These are phyloP conservation scores for Semnornis frantzii DNA, from an alignment of 2,113 vertebrate genomes.

Conservation along the genomic window DNA sequence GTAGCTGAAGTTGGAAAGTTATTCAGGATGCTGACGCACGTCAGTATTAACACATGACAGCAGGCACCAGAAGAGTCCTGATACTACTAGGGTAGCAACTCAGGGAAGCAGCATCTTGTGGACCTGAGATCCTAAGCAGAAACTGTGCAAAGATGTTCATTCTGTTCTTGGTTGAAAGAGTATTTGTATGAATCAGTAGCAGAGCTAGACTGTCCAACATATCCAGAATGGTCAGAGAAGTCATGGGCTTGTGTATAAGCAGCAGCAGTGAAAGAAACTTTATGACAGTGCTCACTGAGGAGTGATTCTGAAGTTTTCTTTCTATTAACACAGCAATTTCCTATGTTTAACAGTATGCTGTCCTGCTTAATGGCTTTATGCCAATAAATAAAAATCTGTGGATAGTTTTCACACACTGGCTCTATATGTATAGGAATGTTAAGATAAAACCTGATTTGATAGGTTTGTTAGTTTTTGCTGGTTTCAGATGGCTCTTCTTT, in stretches of 20 bases:
- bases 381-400: background rate
- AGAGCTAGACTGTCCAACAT: fast-evolving
- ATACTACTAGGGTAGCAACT: background rate
- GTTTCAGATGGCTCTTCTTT: background rate
- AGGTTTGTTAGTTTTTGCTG: background rate
- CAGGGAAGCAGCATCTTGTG: background rate
- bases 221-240: background rate
- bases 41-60: background rate
- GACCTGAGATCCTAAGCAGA: background rate
- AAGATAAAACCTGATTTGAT: background rate
- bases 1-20: background rate
- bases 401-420: background rate
- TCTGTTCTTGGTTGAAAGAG: background rate
- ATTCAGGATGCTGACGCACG: background rate
- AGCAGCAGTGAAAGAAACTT: background rate
- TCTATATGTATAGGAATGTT: background rate
- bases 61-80: background rate
- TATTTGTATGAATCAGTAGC: background rate
- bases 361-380: background rate
- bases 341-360: background rate
- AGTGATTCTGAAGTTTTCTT: background rate
- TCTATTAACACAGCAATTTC: background rate
- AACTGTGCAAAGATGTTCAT: background rate
- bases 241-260: background rate
- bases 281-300: background rate